Conservation (phyloP, 2,113 vertebrate genomes). For the Triplophysa dalaica region DNA sequence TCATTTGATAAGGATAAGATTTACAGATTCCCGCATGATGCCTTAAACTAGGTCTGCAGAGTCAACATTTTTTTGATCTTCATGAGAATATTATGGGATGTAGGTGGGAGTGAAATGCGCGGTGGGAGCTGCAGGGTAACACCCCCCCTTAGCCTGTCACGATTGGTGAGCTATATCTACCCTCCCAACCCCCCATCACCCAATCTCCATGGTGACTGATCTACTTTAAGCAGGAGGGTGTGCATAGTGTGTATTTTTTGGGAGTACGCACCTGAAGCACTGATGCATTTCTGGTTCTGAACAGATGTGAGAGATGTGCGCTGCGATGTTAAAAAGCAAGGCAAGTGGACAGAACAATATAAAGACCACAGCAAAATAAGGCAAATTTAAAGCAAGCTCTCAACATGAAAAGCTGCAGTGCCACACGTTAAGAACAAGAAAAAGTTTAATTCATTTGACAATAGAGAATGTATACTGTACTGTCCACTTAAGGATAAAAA, state of each 20-base stretch:
- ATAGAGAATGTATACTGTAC: not conserved
- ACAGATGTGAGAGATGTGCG: slow-evolving; percentile 1
- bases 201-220: slow-evolving; percentile 58
- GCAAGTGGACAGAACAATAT: not conserved
- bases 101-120: slow-evolving; percentile 13
- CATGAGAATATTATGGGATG: slow-evolving; percentile 42
- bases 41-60: slow-evolving; percentile 12
- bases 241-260: slow-evolving; percentile 41
- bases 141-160: slow-evolving; percentile 23
- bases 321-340: not conserved
- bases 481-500: not conserved
- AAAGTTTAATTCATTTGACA: not conserved
- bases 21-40: not conserved
- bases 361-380: not conserved
- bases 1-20: slow-evolving; percentile 4
- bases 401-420: not conserved
- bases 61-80: slow-evolving; percentile 23
- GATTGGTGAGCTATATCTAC: slow-evolving; percentile 49
- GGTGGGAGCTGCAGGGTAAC: slow-evolving; percentile 25
- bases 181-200: slow-evolving; percentile 4
- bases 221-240: slow-evolving; percentile 40
- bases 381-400: not conserved
- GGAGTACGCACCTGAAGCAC: slow-evolving; percentile 21
- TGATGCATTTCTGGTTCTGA: slow-evolving; percentile 18
- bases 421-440: not conserved